Evolutionary conservation across 2,888 invertebrate genomes (phyloP).

Genomic region (Shargacucullia verbasci): DNA sequence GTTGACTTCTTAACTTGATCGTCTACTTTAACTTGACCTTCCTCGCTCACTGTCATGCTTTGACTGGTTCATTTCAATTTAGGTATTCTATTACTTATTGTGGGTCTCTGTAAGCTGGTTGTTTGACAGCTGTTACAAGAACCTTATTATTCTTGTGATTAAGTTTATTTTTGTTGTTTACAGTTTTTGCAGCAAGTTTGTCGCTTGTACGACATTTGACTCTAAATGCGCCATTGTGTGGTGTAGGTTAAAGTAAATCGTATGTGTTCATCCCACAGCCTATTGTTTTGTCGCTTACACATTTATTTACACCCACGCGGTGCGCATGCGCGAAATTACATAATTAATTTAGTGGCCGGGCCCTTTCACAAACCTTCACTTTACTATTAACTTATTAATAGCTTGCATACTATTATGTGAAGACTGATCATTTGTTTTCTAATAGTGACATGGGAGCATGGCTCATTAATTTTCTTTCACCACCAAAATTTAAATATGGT

Average conservation of each 20-base stretch:
- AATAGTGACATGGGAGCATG: slow-evolving; percentile 16
- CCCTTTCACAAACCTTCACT: slow-evolving; percentile 52
- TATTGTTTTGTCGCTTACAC: slow-evolving; percentile 70
- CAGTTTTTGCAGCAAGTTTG: slow-evolving; percentile 43
- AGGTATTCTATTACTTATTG: slow-evolving; percentile 56
- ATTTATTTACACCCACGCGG: slow-evolving; percentile 66
- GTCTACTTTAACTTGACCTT: slow-evolving; percentile 62
- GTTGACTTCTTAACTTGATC: slow-evolving; percentile 60
- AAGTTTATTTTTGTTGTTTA: slow-evolving; percentile 58
- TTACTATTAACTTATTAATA: slow-evolving; percentile 41
- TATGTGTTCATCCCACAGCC: slow-evolving; percentile 74
- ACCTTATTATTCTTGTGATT: slow-evolving; percentile 53
- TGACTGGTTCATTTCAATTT: slow-evolving; percentile 47
- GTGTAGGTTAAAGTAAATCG: slow-evolving; percentile 60
- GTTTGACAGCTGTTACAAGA: slow-evolving; percentile 43
- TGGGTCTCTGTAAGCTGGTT: slow-evolving; percentile 54
- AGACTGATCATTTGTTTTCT: slow-evolving; percentile 16
- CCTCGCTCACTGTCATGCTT: slow-evolving; percentile 55
- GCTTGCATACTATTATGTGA: slow-evolving; percentile 26
- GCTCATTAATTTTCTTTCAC: too few relatives aligned
- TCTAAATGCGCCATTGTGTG: slow-evolving; percentile 67
- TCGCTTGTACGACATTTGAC: slow-evolving; percentile 51
- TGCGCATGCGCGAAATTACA: slow-evolving; percentile 62
- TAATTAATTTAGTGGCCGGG: slow-evolving; percentile 60
- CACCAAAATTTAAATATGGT: too few relatives aligned